Evolutionary conservation across 2,113 vertebrate species (phyloP), one percentile per base, ranked within the genome.

Genomic region (Poeciliopsis occidentalis): DNA sequence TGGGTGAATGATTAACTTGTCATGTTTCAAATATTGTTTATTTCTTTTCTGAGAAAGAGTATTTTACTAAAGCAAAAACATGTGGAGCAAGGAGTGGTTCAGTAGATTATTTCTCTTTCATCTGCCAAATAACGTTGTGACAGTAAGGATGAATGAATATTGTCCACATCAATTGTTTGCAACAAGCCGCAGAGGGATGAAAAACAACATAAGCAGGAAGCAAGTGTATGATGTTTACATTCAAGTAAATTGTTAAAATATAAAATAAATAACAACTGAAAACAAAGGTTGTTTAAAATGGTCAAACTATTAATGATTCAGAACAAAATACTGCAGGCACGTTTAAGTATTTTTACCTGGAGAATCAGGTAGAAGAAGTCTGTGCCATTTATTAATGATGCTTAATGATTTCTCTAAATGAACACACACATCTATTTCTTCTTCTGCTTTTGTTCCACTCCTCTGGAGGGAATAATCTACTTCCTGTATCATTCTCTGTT

Each of bases 1-100:
- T 26, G 5, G 44, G 66, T 81, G 71, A 62, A 87, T 66, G 41
- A 88, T 82, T 83, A 37, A 81, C 71, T 32, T 80, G 32, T n/a
- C 22, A 34, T 34, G 44, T 69, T 86, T 84, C 17, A 79, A 77
- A 75, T 41, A 3, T 44, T 57, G 22, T 37, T 29, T 67, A 17
- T 77, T 79, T 54, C 2, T 34, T 31, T 15, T 65, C 22, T 26
- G 2, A 29, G 30, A 4, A 73, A 51, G 7, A n/a, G 0, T 5
- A 24, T 15, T 6, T 8, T 7, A 26, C 26, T 44, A 26, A 66
- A 37, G 8, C 22, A 32, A 19, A 30, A 7, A 79, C 34, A 62
- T 60, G 12, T 24, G 15, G 22, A 64, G 27, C 17, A 11, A 2
- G 74, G n/a, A 37, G 17, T 19, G 27, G 3, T 8, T 47, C 3